phyloP scores from a whole-genome alignment of 2,888 invertebrate species.

The Ptycholaimellus sp. region DNA sequence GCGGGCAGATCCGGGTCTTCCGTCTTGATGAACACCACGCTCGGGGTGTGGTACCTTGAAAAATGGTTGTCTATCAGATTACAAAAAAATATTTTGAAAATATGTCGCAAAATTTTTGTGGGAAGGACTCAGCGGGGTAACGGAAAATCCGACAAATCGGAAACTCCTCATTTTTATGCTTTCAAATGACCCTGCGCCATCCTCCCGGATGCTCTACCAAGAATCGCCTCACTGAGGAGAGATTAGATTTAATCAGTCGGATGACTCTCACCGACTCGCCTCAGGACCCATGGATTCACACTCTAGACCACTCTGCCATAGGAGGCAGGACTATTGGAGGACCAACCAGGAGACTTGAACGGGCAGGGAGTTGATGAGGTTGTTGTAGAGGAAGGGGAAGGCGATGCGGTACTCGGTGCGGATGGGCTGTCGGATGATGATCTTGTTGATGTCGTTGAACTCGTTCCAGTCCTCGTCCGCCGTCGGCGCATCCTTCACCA shows the following conservation, averaged over 20 bases:
- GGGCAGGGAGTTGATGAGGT: conserved; percentile 48
- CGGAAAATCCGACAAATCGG: too few relatives aligned
- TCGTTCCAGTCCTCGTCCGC: conserved; percentile 99
- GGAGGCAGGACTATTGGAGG: too few relatives aligned
- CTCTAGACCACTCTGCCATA: too few relatives aligned
- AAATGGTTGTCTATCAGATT: conserved; percentile 10
- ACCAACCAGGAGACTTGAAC: conserved; percentile 89
- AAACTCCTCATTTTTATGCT: too few relatives aligned
- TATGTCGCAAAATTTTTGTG: not conserved
- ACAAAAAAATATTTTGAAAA: conserved; percentile 5
- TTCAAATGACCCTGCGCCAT: too few relatives aligned
- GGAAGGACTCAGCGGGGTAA: not conserved
- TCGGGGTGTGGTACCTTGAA: conserved; percentile 96
- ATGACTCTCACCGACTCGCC: too few relatives aligned
- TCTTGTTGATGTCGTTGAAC: conserved; percentile 99
- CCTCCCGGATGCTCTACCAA: too few relatives aligned
- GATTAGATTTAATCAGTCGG: too few relatives aligned
- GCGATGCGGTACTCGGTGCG: conserved; percentile 97
- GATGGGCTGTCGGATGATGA: conserved; percentile 92
- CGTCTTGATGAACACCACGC: conserved; percentile 96
- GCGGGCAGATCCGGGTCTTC: conserved; percentile 98
- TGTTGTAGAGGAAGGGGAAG: conserved; percentile 95
- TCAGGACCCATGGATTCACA: too few relatives aligned
- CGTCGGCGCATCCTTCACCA: conserved; percentile 87
- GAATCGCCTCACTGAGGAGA: too few relatives aligned